These are phyloP conservation scores for Dryobotodes eremita DNA, from an alignment of 2,888 invertebrate genomes.

Conservation along the genomic window DNA sequence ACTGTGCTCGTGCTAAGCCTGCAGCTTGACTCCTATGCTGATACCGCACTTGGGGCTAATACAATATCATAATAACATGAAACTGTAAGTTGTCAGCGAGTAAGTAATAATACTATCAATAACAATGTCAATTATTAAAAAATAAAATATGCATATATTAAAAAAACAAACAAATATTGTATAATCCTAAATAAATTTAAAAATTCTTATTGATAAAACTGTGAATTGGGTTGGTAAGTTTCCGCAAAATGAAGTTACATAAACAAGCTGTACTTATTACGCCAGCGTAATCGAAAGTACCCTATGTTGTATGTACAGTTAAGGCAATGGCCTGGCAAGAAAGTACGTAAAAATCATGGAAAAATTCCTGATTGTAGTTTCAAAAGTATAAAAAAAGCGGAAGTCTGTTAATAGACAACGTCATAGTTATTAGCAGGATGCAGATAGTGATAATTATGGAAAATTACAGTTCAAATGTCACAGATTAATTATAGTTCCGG, in stretches of 20 bases:
- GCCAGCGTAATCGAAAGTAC: constrained; percentile 8
- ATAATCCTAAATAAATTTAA: background rate
- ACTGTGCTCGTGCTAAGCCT: too few relatives aligned
- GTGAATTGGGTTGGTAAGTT: background rate
- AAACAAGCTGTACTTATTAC: background rate
- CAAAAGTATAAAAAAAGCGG: constrained; percentile 13
- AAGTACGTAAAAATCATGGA: background rate
- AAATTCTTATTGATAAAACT: background rate
- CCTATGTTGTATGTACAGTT: background rate
- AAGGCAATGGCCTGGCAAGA: background rate
- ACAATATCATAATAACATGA: constrained; percentile 3
- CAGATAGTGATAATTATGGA: constrained; percentile 14
- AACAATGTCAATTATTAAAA: constrained; percentile 19
- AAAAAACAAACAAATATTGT: constrained; percentile 36
- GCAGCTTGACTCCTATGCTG: background rate
- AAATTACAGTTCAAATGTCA: constrained; percentile 43
- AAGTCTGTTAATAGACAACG: background rate
- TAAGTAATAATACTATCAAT: constrained; percentile 34
- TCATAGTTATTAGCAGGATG: constrained; percentile 8
- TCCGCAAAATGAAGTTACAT: background rate
- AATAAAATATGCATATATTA: background rate
- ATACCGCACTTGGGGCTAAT: constrained; percentile 25
- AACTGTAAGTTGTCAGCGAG: constrained; percentile 31
- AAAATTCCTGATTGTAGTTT: background rate
- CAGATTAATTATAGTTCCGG: background rate